phyloP scores from a whole-genome alignment of 2,797 vertebrate genomes.

The Neosilurus hyrtlii region DNA sequence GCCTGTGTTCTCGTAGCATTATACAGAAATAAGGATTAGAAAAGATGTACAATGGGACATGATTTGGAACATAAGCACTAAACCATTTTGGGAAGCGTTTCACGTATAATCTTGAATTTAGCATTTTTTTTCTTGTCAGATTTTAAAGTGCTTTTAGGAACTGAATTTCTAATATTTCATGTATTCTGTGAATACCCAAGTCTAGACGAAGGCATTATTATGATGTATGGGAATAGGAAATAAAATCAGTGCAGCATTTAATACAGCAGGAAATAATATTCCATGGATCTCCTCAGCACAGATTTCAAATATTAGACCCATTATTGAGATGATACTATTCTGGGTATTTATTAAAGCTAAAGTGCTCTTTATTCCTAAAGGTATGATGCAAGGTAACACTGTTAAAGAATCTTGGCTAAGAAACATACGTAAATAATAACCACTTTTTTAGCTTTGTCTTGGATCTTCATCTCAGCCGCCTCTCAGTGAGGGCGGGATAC shows the following conservation, averaged over 20 bases:
- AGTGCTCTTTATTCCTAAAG: not conserved
- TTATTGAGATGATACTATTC: not conserved
- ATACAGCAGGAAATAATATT: not conserved
- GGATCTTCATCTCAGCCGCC: not conserved
- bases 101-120: slow-evolving; percentile 29
- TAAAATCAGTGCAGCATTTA: not conserved
- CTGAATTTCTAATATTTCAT: not conserved
- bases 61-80: slow-evolving; percentile 20
- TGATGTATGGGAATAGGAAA: not conserved
- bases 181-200: not conserved
- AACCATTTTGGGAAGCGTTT: slow-evolving; percentile 46
- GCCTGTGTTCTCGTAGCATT: not conserved
- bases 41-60: slow-evolving; percentile 30
- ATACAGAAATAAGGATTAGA: not conserved
- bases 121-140: not conserved
- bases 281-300: not conserved
- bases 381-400: not conserved
- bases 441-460: not conserved
- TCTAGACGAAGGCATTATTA: not conserved
- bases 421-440: not conserved
- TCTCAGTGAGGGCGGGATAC: too few relatives aligned
- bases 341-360: not conserved
- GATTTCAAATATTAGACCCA: not conserved
- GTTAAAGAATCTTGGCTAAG: not conserved
- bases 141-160: slow-evolving; percentile 20